Evolutionary conservation across 2,888 invertebrate genomes (phyloP).

Genomic region (Danaus chrysippus): DNA sequence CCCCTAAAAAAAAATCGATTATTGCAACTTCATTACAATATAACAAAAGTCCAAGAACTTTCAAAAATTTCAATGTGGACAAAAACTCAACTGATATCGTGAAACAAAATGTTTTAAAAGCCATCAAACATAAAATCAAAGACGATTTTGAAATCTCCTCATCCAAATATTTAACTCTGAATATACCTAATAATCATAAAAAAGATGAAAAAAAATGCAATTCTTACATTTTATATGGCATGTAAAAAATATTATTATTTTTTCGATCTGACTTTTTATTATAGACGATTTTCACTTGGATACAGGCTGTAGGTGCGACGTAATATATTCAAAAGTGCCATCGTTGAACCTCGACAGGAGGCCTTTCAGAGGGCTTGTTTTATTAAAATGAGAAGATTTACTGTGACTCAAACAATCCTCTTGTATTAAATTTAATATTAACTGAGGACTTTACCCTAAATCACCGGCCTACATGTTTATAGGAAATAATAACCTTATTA

Average conservation of each 20-base stretch:
- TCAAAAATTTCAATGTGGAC: too few relatives aligned
- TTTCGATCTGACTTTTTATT: constrained; percentile 4
- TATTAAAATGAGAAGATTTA: constrained; percentile 33
- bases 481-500: background rate
- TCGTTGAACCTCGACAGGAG: constrained; percentile 33
- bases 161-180: too few relatives aligned
- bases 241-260: constrained; percentile 14
- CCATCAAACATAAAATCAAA: too few relatives aligned
- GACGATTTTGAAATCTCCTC: too few relatives aligned
- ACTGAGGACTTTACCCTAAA: constrained; percentile 10
- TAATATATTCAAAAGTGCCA: constrained; percentile 33
- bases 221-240: constrained; percentile 12
- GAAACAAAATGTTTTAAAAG: too few relatives aligned
- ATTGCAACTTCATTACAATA: too few relatives aligned
- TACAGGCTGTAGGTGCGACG: constrained; percentile 29
- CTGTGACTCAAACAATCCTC: constrained; percentile 25
- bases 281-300: constrained; percentile 33
- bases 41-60: too few relatives aligned
- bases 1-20: too few relatives aligned
- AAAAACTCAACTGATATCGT: too few relatives aligned
- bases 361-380: constrained; percentile 36
- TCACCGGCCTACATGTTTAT: constrained; percentile 4
- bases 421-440: constrained; percentile 26
- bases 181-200: background rate
- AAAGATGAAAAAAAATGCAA: constrained; percentile 4